phyloP scores from a whole-genome alignment of 2,797 vertebrate species.

The Manis javanica region DNA sequence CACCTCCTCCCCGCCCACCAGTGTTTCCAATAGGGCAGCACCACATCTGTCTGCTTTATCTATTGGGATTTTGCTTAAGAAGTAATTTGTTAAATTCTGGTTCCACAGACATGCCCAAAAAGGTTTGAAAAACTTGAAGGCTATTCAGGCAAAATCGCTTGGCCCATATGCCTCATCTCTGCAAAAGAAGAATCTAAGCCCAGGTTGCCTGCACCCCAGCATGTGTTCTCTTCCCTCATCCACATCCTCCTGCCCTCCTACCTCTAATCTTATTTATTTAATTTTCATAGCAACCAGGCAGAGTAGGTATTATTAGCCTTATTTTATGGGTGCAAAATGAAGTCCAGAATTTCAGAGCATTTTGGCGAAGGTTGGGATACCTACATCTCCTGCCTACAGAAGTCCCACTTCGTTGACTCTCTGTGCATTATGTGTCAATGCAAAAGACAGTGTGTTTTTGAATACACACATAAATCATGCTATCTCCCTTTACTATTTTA shows the following conservation, averaged over 20 bases:
- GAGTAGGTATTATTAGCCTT: neutral
- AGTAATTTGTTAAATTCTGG: constrained; percentile 22
- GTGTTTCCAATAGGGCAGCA: neutral
- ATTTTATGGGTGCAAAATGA: neutral
- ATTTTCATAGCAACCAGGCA: neutral
- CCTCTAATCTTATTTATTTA: neutral
- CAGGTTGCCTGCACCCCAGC: neutral
- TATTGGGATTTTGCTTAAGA: neutral
- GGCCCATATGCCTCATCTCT: neutral
- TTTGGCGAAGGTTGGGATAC: neutral
- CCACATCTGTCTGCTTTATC: neutral
- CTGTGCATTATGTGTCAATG: neutral
- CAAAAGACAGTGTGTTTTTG: neutral
- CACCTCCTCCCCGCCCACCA: neutral
- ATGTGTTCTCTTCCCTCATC: neutral
- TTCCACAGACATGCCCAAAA: neutral
- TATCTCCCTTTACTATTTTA: constrained; percentile 21
- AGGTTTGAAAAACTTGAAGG: neutral
- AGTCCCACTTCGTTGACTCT: neutral
- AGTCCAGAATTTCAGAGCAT: neutral
- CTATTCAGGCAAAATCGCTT: neutral
- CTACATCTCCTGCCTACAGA: neutral
- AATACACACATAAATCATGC: neutral
- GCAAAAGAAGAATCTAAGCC: neutral
- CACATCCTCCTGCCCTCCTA: neutral